Percentiles rank a stretch among this genome's conserved stretches.
phyloP scores from a whole-genome alignment of 2,113 vertebrate species.

The Empidonax alnorum region DNA sequence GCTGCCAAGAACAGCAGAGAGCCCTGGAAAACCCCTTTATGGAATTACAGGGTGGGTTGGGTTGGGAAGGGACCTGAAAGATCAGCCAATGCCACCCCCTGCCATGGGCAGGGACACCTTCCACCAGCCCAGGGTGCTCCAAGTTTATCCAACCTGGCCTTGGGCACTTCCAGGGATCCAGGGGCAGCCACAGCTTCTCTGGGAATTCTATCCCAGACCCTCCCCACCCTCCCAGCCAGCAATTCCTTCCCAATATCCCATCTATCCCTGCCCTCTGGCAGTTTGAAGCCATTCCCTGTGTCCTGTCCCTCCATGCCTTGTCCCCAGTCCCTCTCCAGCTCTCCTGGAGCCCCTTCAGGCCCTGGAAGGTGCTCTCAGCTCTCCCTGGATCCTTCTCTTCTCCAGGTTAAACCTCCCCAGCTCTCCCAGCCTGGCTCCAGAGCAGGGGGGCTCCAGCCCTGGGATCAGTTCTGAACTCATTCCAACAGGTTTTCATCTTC shows the following conservation, averaged over 20 bases:
- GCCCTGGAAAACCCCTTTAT: not conserved
- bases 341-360: not conserved
- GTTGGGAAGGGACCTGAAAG: fast-evolving
- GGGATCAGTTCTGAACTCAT: not conserved
- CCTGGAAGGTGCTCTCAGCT: not conserved
- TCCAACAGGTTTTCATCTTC: not conserved
- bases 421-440: not conserved
- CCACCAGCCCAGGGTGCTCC: not conserved
- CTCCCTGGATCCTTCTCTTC: not conserved
- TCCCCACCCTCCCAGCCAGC: not conserved
- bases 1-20: not conserved
- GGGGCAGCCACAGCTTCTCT: not conserved
- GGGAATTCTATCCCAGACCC: not conserved
- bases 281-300: fast-evolving
- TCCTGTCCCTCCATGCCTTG: not conserved
- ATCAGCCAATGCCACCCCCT: fast-evolving
- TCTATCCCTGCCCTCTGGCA: fast-evolving
- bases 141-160: not conserved
- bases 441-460: no score
- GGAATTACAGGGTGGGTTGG: not conserved
- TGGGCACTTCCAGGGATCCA: not conserved
- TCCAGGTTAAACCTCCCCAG: not conserved
- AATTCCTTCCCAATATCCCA: not conserved
- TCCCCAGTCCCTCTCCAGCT: not conserved
- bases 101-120: not conserved